Evolutionary conservation across 2,797 vertebrate species (phyloP), one percentile per base, ranked within the genome.

Genomic region (Thaleichthys pacificus): DNA sequence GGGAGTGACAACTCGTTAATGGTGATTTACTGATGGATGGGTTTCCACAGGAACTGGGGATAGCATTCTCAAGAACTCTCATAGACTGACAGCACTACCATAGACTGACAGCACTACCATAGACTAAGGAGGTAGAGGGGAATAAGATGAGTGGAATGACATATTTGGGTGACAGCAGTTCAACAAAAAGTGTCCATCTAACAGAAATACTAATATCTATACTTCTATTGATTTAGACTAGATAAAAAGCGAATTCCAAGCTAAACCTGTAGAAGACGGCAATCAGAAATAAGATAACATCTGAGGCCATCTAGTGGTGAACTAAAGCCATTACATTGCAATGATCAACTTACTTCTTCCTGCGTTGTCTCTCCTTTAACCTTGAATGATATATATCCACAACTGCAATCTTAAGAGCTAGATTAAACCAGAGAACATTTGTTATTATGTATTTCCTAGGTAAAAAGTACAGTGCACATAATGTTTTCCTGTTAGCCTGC

Each of bases 381-480:
- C 98, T 93, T 81, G 98, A 99, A 80, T 99, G 97, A 90, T 99
- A 99, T 77, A 99, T 99, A 85, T 99, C 98, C 69, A 99, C 97
- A 47, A 99, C 98, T 15, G 98, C 93, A 78, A 97, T 95, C 92
- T 99, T 99, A 84, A 99, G 92, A 57, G 97, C 98, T 99, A 91
- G 69, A 88, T 92, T 58, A 83, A 12, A 80, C 76, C 1, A 42
- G 80, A 17, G 6, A 61, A 47, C n/a, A 56, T 5, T 22, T 42
- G 21, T 61, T 11, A 61, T 56, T 56, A 56, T 56, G 51, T 56
- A 17, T n/a, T 17, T 56, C 17, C 51, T 19, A n/a, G 11, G 17
- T 32, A 15, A 35, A 11, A 7, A 9, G 17, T 17, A 64, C 6
- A 17, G 5, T 19, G 17, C 28, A 32, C 28, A 19, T 3, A 1